phyloP scores from a whole-genome alignment of 1,140 invertebrate species.

The Atta cephalotes region DNA sequence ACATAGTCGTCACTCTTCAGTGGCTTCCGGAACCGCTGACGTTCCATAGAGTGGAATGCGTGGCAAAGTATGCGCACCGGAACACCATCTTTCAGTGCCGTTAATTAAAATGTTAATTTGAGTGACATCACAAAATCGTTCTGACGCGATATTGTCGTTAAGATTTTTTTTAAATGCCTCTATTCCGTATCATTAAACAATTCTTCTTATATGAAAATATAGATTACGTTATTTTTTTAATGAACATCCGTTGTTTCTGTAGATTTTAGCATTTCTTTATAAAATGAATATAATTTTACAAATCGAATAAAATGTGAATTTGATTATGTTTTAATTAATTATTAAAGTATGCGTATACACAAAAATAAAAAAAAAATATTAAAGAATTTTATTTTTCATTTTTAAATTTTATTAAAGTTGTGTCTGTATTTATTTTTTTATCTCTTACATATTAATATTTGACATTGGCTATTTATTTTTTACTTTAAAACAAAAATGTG shows the following conservation, averaged over 20 bases:
- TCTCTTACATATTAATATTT: not conserved
- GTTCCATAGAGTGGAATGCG: slow-evolving; percentile 23
- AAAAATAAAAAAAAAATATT: not conserved
- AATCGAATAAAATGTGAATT: not conserved
- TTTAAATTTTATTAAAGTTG: not conserved
- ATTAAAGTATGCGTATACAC: not conserved
- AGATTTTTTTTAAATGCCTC: not conserved
- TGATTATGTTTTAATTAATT: not conserved
- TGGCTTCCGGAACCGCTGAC: slow-evolving; percentile 52
- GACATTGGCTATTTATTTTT: not conserved
- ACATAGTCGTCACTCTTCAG: slow-evolving; percentile 32
- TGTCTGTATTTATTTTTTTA: not conserved
- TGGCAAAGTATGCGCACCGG: slow-evolving; percentile 14
- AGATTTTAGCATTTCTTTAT: not conserved
- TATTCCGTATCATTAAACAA: not conserved
- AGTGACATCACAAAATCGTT: slow-evolving; percentile 46
- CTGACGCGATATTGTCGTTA: not conserved
- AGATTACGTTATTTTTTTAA: not conserved
- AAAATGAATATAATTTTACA: not conserved
- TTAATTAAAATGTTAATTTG: slow-evolving; percentile 78
- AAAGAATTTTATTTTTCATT: slow-evolving; percentile 21
- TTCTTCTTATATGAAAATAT: slow-evolving; percentile 2
- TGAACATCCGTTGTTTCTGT: not conserved
- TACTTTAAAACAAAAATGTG: not conserved
- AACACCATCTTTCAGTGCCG: slow-evolving; percentile 21